phyloP scores from a whole-genome alignment of 2,113 vertebrate genomes.

The Ia io region DNA sequence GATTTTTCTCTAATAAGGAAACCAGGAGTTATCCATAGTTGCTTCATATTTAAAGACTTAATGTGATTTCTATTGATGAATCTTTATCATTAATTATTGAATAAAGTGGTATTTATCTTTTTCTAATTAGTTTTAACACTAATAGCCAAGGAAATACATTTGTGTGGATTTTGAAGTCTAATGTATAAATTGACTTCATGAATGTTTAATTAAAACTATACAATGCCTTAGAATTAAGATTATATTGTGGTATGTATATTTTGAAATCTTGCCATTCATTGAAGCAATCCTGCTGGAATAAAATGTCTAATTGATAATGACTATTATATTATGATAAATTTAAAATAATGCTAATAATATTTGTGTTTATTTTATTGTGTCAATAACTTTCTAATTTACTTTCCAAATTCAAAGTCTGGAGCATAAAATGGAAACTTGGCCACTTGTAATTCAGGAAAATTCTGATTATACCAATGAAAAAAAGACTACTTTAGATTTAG shows the following conservation, averaged over 20 bases:
- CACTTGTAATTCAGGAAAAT: neutral
- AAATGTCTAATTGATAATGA: neutral
- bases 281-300: neutral
- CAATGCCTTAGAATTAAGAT: neutral
- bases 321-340: neutral
- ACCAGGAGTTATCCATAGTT: neutral
- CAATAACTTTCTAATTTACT: neutral
- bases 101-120: constrained; percentile 64
- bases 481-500: neutral
- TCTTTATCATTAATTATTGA: constrained; percentile 52
- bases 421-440: neutral
- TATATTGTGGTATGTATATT: neutral
- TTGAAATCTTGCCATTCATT: constrained; percentile 17
- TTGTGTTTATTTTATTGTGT: neutral
- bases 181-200: constrained; percentile 47
- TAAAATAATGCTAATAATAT: neutral
- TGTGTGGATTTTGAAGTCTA: neutral
- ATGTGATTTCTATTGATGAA: neutral
- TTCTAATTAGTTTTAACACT: constrained; percentile 61
- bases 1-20: constrained; percentile 48
- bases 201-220: constrained; percentile 58
- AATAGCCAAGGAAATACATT: constrained; percentile 43
- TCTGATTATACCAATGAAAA: neutral
- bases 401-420: neutral
- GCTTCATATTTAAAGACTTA: constrained; percentile 48